Base-by-base conservation (phyloP, 2,113 vertebrate genomes). In the Scortum barcoo region DNA sequence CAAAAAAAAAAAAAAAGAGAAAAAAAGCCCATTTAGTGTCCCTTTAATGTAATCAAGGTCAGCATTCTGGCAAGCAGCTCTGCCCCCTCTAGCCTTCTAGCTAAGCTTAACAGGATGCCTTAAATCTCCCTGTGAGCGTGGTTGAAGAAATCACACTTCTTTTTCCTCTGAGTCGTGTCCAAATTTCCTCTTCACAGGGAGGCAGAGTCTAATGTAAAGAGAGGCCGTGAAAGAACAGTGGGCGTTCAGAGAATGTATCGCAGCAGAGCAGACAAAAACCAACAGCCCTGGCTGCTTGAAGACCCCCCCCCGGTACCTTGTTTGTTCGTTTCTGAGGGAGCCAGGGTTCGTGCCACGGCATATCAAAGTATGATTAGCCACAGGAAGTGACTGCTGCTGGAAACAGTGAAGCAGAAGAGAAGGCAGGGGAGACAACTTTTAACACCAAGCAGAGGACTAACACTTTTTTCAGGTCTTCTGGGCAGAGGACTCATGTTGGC, bases 321-420 rank as follows among this genome's bases (percentile, higher is more conserved):
- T 93, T 88, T 88, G 88, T 93, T 92, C 38, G 40, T 87, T 87
- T 91, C 76, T 66, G 76, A 87, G 73, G 79, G 56, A 88, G 83
- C 38, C 60, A 58, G 19, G 72, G 87, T 89, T 82, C 66, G 84
- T 93, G 92, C 76, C 85, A 78, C 24, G 11, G 89, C 90, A 91
- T 89, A 92, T 89, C 89, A 81, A 88, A 83, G 86, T 73, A 53
- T 76, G 91, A 92, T 94, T 89, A 94, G 83, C 76, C 60, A 80
- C 87, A 87, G 90, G 86, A 91, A 89, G 74, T 72, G 80, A 67
- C 67, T 81, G 71, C 79, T 78, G 78, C 76, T 66, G 58, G 65
- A 84, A 74, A 89, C 78, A 68, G 56, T 33, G 66, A 56, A 48
- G 60, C 76, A 75, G 63, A 76, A 67, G 63, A 83, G 20, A 70